Base-by-base conservation (phyloP, 2,797 vertebrate genomes). In the Alauda arvensis region DNA sequence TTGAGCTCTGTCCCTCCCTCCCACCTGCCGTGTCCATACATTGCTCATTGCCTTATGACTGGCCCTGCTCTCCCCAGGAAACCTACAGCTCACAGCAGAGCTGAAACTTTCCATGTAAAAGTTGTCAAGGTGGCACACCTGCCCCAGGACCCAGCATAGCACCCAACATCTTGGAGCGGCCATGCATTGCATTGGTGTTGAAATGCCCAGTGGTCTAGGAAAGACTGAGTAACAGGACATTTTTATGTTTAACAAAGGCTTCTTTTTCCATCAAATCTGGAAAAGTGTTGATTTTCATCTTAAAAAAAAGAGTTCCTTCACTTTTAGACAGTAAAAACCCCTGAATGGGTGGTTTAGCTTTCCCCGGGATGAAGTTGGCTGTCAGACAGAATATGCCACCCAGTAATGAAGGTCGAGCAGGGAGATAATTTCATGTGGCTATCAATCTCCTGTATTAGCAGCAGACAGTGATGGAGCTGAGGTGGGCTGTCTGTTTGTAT, bases 401-500 rank as follows among this genome's bases (percentile, higher is more conserved):
- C 83, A 52, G 51, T 78, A 94, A 95, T 95, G 96, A 97, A 97
- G 97, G 96, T 97, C 95, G 95, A 90, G 83, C 83, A 76, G 92
- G 92, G 67, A 90, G 85, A 91, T 85, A 65, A 93, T 93, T 95
- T 70, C 87, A 57, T 78, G 88, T 96, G 95, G 93, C 96, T 96
- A 96, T 97, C 96, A 94, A 76, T 95, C 94, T 94, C 95, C 93
- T 85, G 91, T 93, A 71, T 88, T 91, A 86, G 84, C 95, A 91
- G 96, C 93, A 94, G 96, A 93, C 95, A 95, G 95, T 96, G 97
- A 95, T 95, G 95, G 96, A 96, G 93, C 83, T 96, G 96, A 97
- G 95, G 93, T 97, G 95, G 95, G 96, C 96, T 97, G 97, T 97
- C 95, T 96, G 90, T 96, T 96, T 96, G 95, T 91, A 97, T 97